A percentile compares a stretch with the other conserved stretches of the same genome.
Conservation (phyloP, 2,888 invertebrate species). For the Cantharis nigra region DNA sequence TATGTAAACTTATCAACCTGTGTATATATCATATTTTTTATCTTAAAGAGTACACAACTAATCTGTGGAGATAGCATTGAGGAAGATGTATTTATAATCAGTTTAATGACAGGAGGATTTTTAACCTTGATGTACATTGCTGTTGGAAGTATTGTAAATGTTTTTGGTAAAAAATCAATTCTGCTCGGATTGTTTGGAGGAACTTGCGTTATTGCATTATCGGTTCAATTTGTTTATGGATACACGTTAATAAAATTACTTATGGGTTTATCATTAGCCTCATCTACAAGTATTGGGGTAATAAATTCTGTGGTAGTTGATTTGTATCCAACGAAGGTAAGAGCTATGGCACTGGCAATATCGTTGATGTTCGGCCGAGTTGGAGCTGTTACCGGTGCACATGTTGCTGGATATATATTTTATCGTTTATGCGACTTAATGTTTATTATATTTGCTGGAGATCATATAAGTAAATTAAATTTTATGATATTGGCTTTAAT, state of each 20-base stretch:
- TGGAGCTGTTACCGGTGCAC: constrained; percentile 58
- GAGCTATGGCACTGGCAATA: constrained; percentile 61
- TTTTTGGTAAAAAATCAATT: constrained; percentile 61
- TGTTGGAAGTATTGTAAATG: constrained; percentile 53
- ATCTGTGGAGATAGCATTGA: constrained; percentile 50
- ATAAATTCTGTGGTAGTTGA: constrained; percentile 53
- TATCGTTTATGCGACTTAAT: constrained; percentile 56
- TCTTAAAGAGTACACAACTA: not conserved
- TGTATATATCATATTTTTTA: not conserved
- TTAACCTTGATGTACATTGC: constrained; percentile 47
- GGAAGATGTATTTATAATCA: constrained; percentile 47
- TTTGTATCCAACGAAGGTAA: constrained; percentile 53
- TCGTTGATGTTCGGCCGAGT: constrained; percentile 59
- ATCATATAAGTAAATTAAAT: constrained; percentile 48
- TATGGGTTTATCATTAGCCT: constrained; percentile 48
- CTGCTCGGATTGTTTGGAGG: constrained; percentile 41
- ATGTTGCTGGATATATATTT: constrained; percentile 55
- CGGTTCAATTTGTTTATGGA: constrained; percentile 44
- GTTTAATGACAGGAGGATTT: constrained; percentile 45
- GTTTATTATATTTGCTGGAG: constrained; percentile 50
- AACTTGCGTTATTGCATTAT: constrained; percentile 47
- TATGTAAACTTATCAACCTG: not conserved
- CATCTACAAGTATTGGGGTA: constrained; percentile 45
- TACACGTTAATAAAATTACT: constrained; percentile 41
- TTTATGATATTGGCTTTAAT: not conserved